These are phyloP conservation scores for Crocidura indochinensis DNA, from an alignment of 2,797 vertebrate species.

Conservation along the genomic window DNA sequence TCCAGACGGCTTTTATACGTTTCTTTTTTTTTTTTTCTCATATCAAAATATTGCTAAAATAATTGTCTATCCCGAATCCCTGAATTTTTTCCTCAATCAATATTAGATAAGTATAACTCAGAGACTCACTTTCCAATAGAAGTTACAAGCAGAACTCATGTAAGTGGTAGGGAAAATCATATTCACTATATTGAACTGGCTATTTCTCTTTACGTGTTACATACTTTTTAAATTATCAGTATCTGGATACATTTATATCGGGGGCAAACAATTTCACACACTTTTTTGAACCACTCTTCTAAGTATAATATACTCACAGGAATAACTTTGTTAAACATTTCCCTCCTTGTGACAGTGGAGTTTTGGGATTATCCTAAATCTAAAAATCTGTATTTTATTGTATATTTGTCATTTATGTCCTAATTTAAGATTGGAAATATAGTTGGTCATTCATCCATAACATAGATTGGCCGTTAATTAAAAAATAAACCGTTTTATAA, in stretches of 20 bases:
- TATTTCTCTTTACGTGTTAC: conserved; percentile 26
- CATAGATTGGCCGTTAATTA: not conserved
- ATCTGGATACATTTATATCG: conserved; percentile 35
- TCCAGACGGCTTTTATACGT: conserved; percentile 61
- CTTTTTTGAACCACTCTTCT: not conserved
- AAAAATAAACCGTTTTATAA: conserved; percentile 5
- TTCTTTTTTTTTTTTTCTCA: conserved; percentile 67
- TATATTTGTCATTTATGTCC: conserved; percentile 18
- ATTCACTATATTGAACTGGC: not conserved
- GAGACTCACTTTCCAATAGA: not conserved
- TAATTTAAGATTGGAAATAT: conserved; percentile 24
- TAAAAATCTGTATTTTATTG: not conserved
- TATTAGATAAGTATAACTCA: conserved; percentile 28
- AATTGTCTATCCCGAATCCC: conserved; percentile 60
- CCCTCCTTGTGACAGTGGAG: not conserved
- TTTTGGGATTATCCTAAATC: not conserved
- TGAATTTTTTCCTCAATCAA: conserved; percentile 40
- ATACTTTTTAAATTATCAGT: not conserved
- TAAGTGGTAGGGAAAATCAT: not conserved
- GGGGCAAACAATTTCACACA: not conserved
- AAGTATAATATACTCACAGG: not conserved
- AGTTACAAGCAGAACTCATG: conserved; percentile 46
- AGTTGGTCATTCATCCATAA: not conserved
- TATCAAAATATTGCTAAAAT: conserved; percentile 54
- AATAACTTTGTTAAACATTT: conserved; percentile 59